Evolutionary conservation across 2,113 vertebrate genomes (phyloP), one percentile per base, ranked within the genome.

Genomic region (Oxygymnocypris stewartii): DNA sequence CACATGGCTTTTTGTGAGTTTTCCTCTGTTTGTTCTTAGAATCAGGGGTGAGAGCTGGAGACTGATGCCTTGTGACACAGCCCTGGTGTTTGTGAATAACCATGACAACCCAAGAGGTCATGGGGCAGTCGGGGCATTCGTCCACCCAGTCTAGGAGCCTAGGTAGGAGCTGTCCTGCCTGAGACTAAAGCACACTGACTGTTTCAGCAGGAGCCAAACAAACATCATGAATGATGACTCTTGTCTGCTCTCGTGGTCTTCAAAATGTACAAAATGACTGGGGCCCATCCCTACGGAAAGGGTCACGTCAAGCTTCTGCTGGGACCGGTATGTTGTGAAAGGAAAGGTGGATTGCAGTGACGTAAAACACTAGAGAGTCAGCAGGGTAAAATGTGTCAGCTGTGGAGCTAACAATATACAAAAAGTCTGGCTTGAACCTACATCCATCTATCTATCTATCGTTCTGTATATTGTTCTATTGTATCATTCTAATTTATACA

Each of bases 81-180:
- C 95, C 1, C 86, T 96, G 80, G 95, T 95, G 14, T 97, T 96
- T 91, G 93, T 96, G 88, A 97, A 98, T 79, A 99, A 99, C 75
- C 97, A 98, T 0, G 96, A 98, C 93, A 98, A 97, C 86, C 96
- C 97, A 88, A 92, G 97, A 67, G 96, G 97, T 0, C 95, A 96
- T 0, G 97, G 96, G 37, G 96, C 96, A 0, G 96, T 97, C 0
- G 96, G 96, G 49, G 79, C 95, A 7, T 35, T 37, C 28, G 35
- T 81, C 69, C 31, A 61, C 13, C 44, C 75, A 0, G 23, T 47
- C 42, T 35, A 35, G 57, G 20, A 47, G 16, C 4, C 92, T 37
- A 92, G 44, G 82, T 89, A 73, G 20, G 57, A 54, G 31, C 40
- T 75, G 40, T 82, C 78, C 40, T 82, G 20, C 37, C 40, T n/a